Evolutionary conservation across 2,113 vertebrate species (phyloP).

Genomic region (Blennius ocellaris): DNA sequence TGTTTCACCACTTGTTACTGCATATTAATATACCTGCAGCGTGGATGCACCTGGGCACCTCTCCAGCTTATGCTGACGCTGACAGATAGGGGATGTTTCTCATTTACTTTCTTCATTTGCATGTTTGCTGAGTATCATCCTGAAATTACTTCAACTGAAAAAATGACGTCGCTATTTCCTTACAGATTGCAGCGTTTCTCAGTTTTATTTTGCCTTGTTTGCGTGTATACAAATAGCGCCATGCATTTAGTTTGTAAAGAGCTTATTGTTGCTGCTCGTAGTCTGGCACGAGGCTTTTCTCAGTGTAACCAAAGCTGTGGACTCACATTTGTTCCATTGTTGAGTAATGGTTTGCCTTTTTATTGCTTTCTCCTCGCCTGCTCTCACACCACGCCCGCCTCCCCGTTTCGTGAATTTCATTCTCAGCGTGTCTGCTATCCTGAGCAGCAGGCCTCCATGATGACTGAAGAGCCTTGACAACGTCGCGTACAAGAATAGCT

Average conservation of each 20-base stretch:
- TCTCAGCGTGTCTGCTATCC: constrained; percentile 37
- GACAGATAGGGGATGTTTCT: not conserved
- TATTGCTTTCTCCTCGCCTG: constrained; percentile 13
- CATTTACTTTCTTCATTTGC: not conserved
- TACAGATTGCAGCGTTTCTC: too few species aligned
- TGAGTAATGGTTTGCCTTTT: constrained; percentile 39
- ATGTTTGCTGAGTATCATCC: not conserved
- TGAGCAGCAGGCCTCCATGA: constrained; percentile 38
- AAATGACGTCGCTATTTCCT: too few species aligned
- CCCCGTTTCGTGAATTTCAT: constrained; percentile 33
- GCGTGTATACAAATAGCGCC: not conserved
- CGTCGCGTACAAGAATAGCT: not conserved
- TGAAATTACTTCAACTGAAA: too few species aligned
- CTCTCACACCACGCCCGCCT: constrained; percentile 28
- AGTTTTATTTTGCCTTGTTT: too few species aligned
- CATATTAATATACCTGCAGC: not conserved
- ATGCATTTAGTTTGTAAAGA: constrained; percentile 1
- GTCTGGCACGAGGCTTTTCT: constrained; percentile 1
- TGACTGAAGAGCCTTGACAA: constrained; percentile 32
- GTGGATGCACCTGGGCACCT: not conserved
- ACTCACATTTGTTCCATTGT: constrained; percentile 32
- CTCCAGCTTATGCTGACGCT: not conserved
- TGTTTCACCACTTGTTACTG: not conserved
- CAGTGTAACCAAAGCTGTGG: constrained; percentile 9
- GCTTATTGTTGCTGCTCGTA: constrained; percentile 9